phyloP scores from a whole-genome alignment of 2,797 vertebrate species.

The Basileuterus tristriatus region DNA sequence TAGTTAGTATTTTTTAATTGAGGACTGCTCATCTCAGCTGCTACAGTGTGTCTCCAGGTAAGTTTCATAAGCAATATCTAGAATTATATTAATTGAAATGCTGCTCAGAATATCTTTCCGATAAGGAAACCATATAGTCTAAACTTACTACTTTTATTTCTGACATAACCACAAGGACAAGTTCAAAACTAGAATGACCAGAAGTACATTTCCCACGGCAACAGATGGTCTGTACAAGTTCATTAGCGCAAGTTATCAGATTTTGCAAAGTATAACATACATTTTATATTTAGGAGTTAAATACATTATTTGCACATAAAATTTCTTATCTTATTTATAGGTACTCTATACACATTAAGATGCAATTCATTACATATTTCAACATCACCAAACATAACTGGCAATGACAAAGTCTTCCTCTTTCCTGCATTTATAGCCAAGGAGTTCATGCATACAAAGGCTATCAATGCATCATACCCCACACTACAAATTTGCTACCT shows the following conservation, averaged over 20 bases:
- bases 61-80: neutral
- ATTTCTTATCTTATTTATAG: neutral
- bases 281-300: neutral
- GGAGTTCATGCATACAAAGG: neutral
- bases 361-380: neutral
- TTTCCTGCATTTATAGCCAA: neutral
- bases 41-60: neutral
- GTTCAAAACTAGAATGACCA: neutral
- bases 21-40: neutral
- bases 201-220: neutral
- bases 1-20: neutral
- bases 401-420: neutral
- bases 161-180: neutral
- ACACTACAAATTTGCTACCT: neutral
- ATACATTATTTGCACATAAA: neutral
- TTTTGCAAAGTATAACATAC: neutral
- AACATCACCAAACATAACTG: neutral
- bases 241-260: neutral
- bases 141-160: neutral
- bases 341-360: neutral
- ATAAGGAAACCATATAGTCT: neutral
- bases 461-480: neutral
- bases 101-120: neutral
- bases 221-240: neutral
- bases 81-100: neutral